Base-by-base conservation (phyloP, 2,113 vertebrate genomes). In the Noturus placidus region DNA sequence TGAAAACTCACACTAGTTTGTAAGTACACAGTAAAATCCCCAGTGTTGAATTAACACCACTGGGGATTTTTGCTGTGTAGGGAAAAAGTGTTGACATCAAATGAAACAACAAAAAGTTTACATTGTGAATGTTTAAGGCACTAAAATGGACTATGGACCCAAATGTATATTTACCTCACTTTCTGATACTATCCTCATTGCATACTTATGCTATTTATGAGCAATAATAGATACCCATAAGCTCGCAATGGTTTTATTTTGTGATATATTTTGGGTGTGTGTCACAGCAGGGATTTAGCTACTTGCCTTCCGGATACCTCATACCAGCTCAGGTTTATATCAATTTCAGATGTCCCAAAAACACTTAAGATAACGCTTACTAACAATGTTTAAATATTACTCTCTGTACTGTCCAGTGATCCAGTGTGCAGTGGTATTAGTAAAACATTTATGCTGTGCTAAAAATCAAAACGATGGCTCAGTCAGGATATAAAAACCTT, bases 201-300 rank as follows among this genome's bases (percentile, higher is more conserved):
- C 27, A 42, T 54, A 46, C 33, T 33, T 81, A n/a, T 76, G 35
- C 67, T 19, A 30, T 50, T 82, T 10, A 65, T 84, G 27, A 63
- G 35, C n/a, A 81, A 67, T 80, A 70, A 85, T 85, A 67, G 13
- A 67, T 56, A 65, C 50, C 61, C 54, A 59, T 67, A 59, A 84
- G 83, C 35, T 87, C 38, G n/a, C 33, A 5, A 15, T 56, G 74
- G 67, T 76, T 57, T 69, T 87, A 84, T 42, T 84, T 46, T 46
- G 22, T 82, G 35, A 57, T 65, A 22, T 87, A 89, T 87, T 89
- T 87, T 56, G 69, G 76, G 42, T 46, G 74, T 54, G 63, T 77
- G 61, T 80, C 46, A 74, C 85, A 84, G 59, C 61, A 87, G 67
- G 82, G 83, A 86, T 61, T 80, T 86, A 76, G 42, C 83, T 52